Base-by-base conservation (phyloP, 2,797 vertebrate species). In the Notolepis coatsorum region DNA sequence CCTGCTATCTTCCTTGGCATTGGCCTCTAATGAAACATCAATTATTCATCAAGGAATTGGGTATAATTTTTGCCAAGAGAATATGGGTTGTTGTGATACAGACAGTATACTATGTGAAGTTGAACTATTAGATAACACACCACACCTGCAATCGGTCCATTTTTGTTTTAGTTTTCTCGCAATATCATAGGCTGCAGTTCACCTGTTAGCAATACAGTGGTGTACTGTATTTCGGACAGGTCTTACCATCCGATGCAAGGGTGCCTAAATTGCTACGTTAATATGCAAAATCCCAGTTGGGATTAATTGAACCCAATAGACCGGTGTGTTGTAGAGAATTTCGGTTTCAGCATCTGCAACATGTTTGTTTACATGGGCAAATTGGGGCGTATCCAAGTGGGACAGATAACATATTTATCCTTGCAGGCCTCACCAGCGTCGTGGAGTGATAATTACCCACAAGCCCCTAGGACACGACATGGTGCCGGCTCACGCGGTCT, bases 321-420 rank as follows among this genome's bases (percentile, higher is more conserved):
- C 58, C 68, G 57, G 47, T 71, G 75, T 63, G 55, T 35, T n/a
- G n/a, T n/a, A n/a, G n/a, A n/a, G n/a, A n/a, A 24, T 70, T 57
- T 61, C 17, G 30, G 41, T 1, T 28, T 28, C 48, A 27, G 49
- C 71, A 67, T 71, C 78, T 77, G 73, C 49, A 50, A 24, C 50
- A 42, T 2, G 8, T 68, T 49, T 75, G 59, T 85, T 80, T 79
- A 71, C 73, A 65, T 48, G 67, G 70, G 73, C 78, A 72, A 51
- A 66, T 45, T 66, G 55, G 54, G 49, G 18, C 24, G 39, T 24
- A 73, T 73, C 75, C 71, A 85, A 80, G 47, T 79, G 76, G 80
- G 82, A 82, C 77, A 65, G 61, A 52, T 49, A 83, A 56, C 86
- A 88, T 77, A 80, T 81, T 81, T 71, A 68, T 84, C 67, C 81